A percentile compares a stretch with the other conserved stretches of the same genome.
Conservation (phyloP, 1,140 invertebrate genomes). For the Drosophila quadrilineata region DNA sequence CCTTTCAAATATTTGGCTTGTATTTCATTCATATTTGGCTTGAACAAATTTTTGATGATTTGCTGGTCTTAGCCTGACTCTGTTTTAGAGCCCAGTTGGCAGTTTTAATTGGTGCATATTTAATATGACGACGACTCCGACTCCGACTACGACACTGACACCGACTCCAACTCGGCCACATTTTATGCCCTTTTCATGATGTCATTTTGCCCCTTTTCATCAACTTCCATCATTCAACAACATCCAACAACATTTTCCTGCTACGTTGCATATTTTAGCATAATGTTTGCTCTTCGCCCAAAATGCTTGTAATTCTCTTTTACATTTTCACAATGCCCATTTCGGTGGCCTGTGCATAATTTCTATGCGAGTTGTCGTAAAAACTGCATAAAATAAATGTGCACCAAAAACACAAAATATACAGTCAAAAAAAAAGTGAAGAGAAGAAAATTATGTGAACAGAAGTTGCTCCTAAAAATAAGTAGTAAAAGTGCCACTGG, state of each 20-base stretch:
- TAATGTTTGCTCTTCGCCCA: conserved; percentile 43
- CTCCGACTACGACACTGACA: background rate
- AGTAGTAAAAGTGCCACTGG: conserved; percentile 7
- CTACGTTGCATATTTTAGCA: conserved; percentile 67
- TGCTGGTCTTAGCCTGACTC: too few species aligned
- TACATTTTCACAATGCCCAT: conserved; percentile 48
- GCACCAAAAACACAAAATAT: conserved; percentile 60
- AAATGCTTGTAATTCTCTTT: conserved; percentile 30
- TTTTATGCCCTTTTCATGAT: conserved; percentile 65
- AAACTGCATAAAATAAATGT: conserved; percentile 71
- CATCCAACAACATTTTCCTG: conserved; percentile 19
- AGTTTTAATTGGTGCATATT: conserved; percentile 76
- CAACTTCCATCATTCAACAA: conserved; percentile 36
- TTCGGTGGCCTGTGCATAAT: conserved; percentile 41
- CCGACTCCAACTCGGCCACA: conserved; percentile 15
- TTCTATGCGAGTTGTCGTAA: conserved; percentile 63
- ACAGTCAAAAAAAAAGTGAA: too few species aligned
- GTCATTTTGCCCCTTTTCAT: conserved; percentile 8
- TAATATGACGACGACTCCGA: conserved; percentile 29
- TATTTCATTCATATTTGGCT: conserved; percentile 48
- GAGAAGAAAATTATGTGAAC: too few species aligned
- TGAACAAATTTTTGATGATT: conserved; percentile 54
- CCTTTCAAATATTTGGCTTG: conserved; percentile 61
- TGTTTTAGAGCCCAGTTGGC: conserved; percentile 51
- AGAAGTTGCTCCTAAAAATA: conserved; percentile 62